A percentile compares a stretch with the other conserved stretches of the same genome.
Conservation (phyloP, 2,888 invertebrate species). For the Platycheirus albimanus region DNA sequence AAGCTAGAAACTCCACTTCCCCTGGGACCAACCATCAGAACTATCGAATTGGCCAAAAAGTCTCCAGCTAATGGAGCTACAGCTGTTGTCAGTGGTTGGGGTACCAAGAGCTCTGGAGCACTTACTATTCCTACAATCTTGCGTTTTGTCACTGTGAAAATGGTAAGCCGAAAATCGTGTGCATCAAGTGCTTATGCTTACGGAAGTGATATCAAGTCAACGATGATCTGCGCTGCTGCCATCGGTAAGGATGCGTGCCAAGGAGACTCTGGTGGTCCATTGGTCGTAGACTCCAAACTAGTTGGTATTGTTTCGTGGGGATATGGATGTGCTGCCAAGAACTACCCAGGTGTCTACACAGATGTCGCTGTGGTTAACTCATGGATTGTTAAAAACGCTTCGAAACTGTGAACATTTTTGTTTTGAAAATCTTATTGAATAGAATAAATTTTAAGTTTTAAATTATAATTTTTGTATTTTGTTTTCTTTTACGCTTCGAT, state of each 20-base stretch:
- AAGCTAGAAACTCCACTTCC: slow-evolving; percentile 82
- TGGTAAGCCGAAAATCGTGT: slow-evolving; percentile 4
- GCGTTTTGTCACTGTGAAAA: not conserved
- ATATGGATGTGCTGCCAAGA: slow-evolving; percentile 75
- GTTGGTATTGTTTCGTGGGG: slow-evolving; percentile 80
- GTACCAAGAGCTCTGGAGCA: slow-evolving; percentile 75
- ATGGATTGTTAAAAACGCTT: slow-evolving; percentile 72
- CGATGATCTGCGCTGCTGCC: slow-evolving; percentile 11
- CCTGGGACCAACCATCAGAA: slow-evolving; percentile 80
- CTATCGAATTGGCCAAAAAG: slow-evolving; percentile 81
- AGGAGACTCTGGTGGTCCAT: slow-evolving; percentile 76
- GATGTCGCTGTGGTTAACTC: slow-evolving; percentile 72
- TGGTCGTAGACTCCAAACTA: slow-evolving; percentile 70
- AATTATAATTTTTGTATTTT: no score
- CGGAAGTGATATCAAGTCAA: not conserved
- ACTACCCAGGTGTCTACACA: slow-evolving; percentile 78
- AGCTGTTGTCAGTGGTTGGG: slow-evolving; percentile 76
- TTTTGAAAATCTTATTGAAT: not conserved
- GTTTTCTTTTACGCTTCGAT: no score
- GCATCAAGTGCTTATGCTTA: not conserved
- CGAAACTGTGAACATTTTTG: slow-evolving; percentile 57
- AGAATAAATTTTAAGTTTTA: not conserved
- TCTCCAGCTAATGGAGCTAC: slow-evolving; percentile 75
- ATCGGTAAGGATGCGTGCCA: not conserved
- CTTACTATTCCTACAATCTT: slow-evolving; percentile 13